Evolutionary conservation across 2,888 invertebrate genomes (phyloP).

Genomic region (Mallateleia sp.): DNA sequence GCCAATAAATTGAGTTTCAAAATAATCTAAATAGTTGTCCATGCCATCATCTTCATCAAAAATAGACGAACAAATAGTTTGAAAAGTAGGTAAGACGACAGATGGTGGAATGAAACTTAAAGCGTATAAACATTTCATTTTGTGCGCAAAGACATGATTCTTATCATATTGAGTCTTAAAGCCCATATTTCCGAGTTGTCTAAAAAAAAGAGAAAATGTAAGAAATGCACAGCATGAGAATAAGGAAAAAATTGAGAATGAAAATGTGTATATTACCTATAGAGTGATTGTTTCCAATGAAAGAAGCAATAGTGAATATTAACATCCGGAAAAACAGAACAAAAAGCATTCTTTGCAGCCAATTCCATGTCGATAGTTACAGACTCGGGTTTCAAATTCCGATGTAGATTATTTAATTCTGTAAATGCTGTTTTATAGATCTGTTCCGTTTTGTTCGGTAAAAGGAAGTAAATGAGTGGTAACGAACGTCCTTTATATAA

Average conservation of each 20-base stretch:
- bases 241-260: slow-evolving; percentile 20
- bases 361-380: slow-evolving; percentile 2
- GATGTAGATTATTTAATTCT: slow-evolving; percentile 10
- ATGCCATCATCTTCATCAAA: background rate
- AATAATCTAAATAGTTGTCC: background rate
- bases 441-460: slow-evolving; percentile 11
- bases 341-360: slow-evolving; percentile 5
- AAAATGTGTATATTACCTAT: too few species aligned
- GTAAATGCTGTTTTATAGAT: background rate
- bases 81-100: background rate
- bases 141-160: background rate
- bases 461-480: background rate
- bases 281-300: slow-evolving; percentile 9
- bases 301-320: slow-evolving; percentile 13
- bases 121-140: slow-evolving; percentile 13
- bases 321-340: background rate
- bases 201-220: too few species aligned
- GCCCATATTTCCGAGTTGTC: slow-evolving; percentile 9
- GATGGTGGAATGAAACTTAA: slow-evolving; percentile 14
- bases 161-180: slow-evolving; percentile 3
- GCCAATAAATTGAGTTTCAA: slow-evolving; percentile 3
- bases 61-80: background rate
- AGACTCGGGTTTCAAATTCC: background rate
- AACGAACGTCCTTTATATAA: slow-evolving; percentile 7
- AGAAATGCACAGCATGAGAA: too few species aligned